Evolutionary conservation across 2,797 vertebrate species (phyloP), one percentile per base, ranked within the genome.

Genomic region (Pantherophis vulpinus): DNA sequence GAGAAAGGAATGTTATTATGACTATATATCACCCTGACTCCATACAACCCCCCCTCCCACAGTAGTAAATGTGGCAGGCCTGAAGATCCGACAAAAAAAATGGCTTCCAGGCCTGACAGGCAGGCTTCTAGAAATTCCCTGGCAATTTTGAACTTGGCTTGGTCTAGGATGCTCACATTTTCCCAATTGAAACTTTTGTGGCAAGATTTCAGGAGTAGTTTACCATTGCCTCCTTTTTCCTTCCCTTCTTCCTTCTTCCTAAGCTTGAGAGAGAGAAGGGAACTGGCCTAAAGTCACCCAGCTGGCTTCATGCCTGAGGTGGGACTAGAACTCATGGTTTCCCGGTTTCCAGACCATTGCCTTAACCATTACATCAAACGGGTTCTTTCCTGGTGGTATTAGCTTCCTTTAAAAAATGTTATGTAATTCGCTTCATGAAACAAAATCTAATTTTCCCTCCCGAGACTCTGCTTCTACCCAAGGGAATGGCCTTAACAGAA

Each of bases 401-500:
- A 70, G 12, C 16, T 70, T 60, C 18, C 58, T 89, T 9, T 7
- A 63, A 47, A 66, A 54, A 88, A 74, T 23, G 0, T 25, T 47
- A 0, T 90, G 89, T 94, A 51, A 83, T 83, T 93, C 0, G 20
- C 37, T 87, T 6, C 90, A 90, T 90, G 91, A 63, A 93, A 95
- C 37, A 79, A 79, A 79, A 11, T 79, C 37, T 47, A 79, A 93
- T 10, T n/a, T 27, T 8, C n/a, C 5, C 1, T 90, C 92, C 94
- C 47, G 54, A 90, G 4, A 1, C 7, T 87, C 79, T 92, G 86
- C 88, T 92, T 91, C 55, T 2, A 74, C 56, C 70, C 88, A 90
- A 93, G 92, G 95, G 93, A 70, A 83, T 91, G 56, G 37, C 10
- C 93, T 93, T 93, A 95, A 95, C 94, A 91, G 29, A 79, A n/a